Conservation (phyloP, 2,888 invertebrate species). For the Sinhomidia bicolor region DNA sequence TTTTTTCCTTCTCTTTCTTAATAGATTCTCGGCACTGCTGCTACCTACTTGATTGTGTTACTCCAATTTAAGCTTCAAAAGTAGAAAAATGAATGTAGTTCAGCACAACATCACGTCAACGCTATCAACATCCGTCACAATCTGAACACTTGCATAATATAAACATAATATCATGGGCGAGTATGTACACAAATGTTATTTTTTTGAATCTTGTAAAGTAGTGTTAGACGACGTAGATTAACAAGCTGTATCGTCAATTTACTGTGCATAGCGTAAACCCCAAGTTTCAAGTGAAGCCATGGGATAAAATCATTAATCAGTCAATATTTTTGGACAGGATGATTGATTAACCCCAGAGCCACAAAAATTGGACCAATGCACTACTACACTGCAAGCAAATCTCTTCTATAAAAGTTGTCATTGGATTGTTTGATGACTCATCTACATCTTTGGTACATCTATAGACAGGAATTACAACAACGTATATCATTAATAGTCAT, state of each 20-base stretch:
- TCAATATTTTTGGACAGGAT: conserved; percentile 57
- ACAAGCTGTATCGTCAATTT: neutral
- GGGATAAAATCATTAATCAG: conserved; percentile 60
- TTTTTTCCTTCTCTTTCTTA: neutral
- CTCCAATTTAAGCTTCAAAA: conserved; percentile 25
- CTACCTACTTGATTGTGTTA: conserved; percentile 2
- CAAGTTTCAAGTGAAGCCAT: conserved; percentile 10
- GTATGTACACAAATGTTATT: neutral
- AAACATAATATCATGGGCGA: neutral
- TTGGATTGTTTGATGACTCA: conserved; percentile 48
- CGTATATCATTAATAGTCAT: neutral
- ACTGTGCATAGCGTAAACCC: neutral
- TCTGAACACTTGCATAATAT: neutral
- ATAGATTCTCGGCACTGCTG: conserved; percentile 8
- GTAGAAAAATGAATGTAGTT: conserved; percentile 10
- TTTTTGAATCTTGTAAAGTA: too few species aligned
- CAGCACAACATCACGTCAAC: conserved; percentile 1
- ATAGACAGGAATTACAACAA: too few species aligned
- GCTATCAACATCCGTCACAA: neutral
- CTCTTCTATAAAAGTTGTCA: conserved; percentile 38
- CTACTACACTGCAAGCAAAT: neutral
- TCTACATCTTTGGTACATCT: neutral
- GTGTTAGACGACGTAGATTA: neutral
- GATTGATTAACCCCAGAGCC: conserved; percentile 58
- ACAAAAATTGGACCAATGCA: conserved; percentile 22